Conservation (phyloP, 2,888 invertebrate species). For the Pammene aurita region DNA sequence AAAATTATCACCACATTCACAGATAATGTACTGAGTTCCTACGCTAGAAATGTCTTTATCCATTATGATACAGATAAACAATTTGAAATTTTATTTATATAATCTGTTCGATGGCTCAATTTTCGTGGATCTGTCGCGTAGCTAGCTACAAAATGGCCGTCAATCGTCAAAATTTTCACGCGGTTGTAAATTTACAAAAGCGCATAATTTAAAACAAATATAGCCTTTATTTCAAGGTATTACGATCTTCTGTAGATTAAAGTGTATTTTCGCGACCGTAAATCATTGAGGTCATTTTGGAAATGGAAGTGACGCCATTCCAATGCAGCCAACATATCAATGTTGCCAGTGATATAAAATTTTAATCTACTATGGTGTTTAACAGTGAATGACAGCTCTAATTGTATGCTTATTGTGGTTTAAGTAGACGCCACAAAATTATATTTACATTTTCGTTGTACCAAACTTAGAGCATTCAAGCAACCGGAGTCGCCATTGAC, state of each 20-base stretch:
- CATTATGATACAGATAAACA: conserved; percentile 38
- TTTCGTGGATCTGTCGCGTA: conserved; percentile 39
- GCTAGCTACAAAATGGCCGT: conserved; percentile 34
- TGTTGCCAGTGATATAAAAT: conserved; percentile 23
- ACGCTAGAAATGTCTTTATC: conserved; percentile 33
- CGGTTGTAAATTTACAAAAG: not conserved
- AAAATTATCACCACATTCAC: conserved; percentile 42
- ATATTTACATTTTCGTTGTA: no score
- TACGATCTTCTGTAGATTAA: not conserved
- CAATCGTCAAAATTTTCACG: not conserved
- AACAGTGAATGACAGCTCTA: conserved; percentile 4
- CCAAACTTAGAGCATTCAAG: no score
- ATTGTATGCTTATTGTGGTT: not conserved
- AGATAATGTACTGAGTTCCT: conserved; percentile 39
- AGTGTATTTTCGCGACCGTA: not conserved
- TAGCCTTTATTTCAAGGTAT: rapidly evolving
- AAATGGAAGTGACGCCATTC: conserved; percentile 32
- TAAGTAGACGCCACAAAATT: not conserved
- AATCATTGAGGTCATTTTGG: conserved; percentile 7
- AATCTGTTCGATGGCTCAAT: conserved; percentile 36
- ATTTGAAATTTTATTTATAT: conserved; percentile 39
- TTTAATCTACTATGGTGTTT: conserved; percentile 23
- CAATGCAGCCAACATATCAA: not conserved
- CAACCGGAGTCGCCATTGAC: no score
- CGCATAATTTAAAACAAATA: not conserved